These are phyloP conservation scores for Nothoprocta perdicaria DNA, from an alignment of 2,113 vertebrate genomes.

Conservation along the genomic window DNA sequence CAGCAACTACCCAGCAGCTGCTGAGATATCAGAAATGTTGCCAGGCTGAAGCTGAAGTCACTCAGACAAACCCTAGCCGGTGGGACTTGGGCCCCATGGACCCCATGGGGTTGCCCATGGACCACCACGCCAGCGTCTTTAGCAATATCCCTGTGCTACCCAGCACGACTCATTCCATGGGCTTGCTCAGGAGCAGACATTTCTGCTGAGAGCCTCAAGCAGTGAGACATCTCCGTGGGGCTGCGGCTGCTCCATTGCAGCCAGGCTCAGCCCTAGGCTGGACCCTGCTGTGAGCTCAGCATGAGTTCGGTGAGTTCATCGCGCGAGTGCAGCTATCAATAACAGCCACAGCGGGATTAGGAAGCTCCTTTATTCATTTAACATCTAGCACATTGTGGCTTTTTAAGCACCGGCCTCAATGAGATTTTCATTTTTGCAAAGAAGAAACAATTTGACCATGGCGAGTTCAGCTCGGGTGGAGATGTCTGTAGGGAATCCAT, in stretches of 20 bases:
- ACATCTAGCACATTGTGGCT: background rate
- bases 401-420: background rate
- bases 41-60: background rate
- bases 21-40: accelerated
- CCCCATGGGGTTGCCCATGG: accelerated
- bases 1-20: too few relatives aligned
- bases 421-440: background rate
- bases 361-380: slow-evolving; percentile 20
- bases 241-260: background rate
- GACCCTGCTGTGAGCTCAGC: background rate
- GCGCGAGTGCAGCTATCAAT: background rate
- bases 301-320: accelerated
- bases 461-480: background rate
- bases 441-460: background rate
- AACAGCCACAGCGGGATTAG: slow-evolving; percentile 6
- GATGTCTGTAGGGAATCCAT: slow-evolving; percentile 16
- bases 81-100: too few relatives aligned
- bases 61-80: background rate
- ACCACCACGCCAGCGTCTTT: accelerated
- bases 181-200: background rate
- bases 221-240: accelerated
- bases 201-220: background rate
- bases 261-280: accelerated
- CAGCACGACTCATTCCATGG: accelerated
- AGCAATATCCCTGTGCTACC: accelerated